phyloP scores from a whole-genome alignment of 2,888 invertebrate species.

The Eristalis pertinax region DNA sequence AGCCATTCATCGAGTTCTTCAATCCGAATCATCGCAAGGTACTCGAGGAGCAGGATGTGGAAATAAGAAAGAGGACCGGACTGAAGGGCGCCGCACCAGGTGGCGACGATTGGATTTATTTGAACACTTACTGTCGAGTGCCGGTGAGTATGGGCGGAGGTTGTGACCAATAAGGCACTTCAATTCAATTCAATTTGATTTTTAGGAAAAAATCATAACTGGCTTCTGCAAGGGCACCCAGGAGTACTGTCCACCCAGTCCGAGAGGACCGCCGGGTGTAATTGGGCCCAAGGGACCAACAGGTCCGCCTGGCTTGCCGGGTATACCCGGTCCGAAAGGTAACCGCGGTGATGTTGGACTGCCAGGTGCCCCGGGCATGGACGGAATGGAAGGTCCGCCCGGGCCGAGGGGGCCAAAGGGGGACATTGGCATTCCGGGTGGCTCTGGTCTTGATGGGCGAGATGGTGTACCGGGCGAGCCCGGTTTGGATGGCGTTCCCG shows the following conservation, averaged over 20 bases:
- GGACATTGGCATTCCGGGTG: constrained; percentile 86
- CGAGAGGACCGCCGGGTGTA: constrained; percentile 85
- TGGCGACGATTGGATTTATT: constrained; percentile 92
- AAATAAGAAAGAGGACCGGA: constrained; percentile 84
- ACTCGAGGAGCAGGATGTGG: constrained; percentile 86
- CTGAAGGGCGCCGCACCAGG: constrained; percentile 87
- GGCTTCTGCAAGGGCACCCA: constrained; percentile 92
- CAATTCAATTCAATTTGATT: constrained; percentile 73
- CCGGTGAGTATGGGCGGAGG: constrained; percentile 84
- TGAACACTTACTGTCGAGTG: constrained; percentile 92
- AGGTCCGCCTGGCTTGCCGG: constrained; percentile 81
- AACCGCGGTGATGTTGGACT: constrained; percentile 86
- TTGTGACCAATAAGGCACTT: background rate
- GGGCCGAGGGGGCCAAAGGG: constrained; percentile 81
- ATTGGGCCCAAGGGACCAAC: constrained; percentile 85
- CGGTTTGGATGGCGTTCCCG: constrained; percentile 90
- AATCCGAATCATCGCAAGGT: constrained; percentile 86
- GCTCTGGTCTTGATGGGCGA: constrained; percentile 90
- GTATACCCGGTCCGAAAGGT: constrained; percentile 87
- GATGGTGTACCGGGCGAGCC: constrained; percentile 96
- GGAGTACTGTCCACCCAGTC: constrained; percentile 89
- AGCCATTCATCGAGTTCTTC: constrained; percentile 88
- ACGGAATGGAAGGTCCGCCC: constrained; percentile 78
- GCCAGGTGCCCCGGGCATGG: constrained; percentile 85
- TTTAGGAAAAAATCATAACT: constrained; percentile 90